A percentile compares a stretch with the other conserved stretches of the same genome.
Conservation (phyloP, 2,888 invertebrate species). For the Trypoxylon attenuatum region DNA sequence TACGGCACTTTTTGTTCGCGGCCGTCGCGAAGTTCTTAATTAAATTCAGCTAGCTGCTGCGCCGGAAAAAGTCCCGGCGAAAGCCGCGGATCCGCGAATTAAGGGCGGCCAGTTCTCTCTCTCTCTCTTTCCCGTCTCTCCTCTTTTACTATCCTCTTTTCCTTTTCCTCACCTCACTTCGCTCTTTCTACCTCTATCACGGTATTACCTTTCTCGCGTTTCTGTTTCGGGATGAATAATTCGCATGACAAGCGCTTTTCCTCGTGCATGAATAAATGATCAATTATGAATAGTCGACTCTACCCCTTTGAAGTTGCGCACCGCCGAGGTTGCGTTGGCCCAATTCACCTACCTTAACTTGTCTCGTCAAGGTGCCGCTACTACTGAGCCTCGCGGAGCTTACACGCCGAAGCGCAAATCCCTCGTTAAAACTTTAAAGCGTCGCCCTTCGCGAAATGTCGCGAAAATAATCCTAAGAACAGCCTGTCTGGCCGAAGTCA, state of each 20-base stretch:
- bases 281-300: constrained; percentile 15
- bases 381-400: not conserved
- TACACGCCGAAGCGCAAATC: constrained; percentile 6
- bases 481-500: too few relatives aligned
- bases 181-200: too few relatives aligned
- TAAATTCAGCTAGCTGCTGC: constrained; percentile 31
- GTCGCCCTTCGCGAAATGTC: too few relatives aligned
- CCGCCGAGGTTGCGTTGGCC: not conserved
- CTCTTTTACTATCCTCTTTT: too few relatives aligned
- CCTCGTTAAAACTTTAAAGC: too few relatives aligned
- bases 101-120: constrained; percentile 2
- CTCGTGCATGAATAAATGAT: constrained; percentile 22
- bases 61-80: constrained; percentile 13
- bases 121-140: too few relatives aligned
- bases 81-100: constrained; percentile 19
- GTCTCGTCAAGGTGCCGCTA: not conserved
- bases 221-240: constrained; percentile 16
- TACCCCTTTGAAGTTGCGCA: too few relatives aligned
- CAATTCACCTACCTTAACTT: constrained; percentile 12
- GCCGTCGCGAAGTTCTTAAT: constrained; percentile 38
- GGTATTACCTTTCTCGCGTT: constrained; percentile 2
- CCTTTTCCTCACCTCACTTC: too few relatives aligned
- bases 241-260: not conserved
- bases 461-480: too few relatives aligned
- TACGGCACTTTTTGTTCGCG: constrained; percentile 17